Evolutionary conservation across 2,797 vertebrate genomes (phyloP), one percentile per base, ranked within the genome.

Genomic region (Sebastes goodei): DNA sequence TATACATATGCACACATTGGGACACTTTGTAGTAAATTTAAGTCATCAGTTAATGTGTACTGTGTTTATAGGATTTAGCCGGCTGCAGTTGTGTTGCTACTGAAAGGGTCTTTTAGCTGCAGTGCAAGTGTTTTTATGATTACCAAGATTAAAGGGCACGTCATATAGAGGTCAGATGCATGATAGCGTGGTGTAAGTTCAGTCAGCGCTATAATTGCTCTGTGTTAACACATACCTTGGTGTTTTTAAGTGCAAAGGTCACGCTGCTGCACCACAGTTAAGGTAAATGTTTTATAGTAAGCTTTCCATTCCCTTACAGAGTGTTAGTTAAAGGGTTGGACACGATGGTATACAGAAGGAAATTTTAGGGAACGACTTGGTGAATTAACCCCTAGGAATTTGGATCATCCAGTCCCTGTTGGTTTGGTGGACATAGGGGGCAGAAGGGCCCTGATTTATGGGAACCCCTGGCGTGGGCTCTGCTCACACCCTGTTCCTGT

Each of bases 371-470:
- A 94, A 86, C 83, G 82, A 93, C 92, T 93, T 94, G 93, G 93
- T 94, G 94, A 95, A 95, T 95, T 95, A 94, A 95, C 94, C 90
- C 90, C 88, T 86, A 95, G 95, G 95, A 96, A 96, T 96, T 95
- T 95, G 93, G 94, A 93, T 94, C 89, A 94, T 95, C 90, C 90
- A 90, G 86, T 91, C 87, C 92, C 89, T 91, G 93, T 88, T 91
- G 93, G 92, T 83, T 93, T 91, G 92, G 89, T 91, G 92, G 91
- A 92, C 89, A 88, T 85, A 89, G 87, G 88, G 90, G 93, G 93
- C 90, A 94, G 91, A 86, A 91, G 93, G 87, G 90, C 89, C 93
- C 94, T 97, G 96, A 98, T 98, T 98, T 97, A 97, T 97, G 96
- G 96, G 94, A 94, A 95, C 95, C 96, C 92, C 95, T 96, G 95